Evolutionary conservation across 30 jellyfish, hydroid and myxozoan species (phyloP).

Genomic region (Cassiopea xamachana): DNA sequence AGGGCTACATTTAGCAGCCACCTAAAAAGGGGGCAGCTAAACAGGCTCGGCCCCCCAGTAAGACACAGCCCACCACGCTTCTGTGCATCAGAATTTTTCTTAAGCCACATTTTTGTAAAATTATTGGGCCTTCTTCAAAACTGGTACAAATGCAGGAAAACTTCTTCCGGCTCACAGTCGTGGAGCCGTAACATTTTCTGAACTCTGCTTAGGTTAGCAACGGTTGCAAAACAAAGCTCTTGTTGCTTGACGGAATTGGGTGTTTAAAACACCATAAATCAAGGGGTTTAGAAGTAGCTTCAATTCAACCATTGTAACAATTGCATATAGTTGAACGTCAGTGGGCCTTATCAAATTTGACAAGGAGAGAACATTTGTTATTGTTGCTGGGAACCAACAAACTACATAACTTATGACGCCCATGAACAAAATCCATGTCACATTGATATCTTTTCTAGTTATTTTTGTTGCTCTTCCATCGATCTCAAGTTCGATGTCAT

Average conservation of each 20-base stretch:
- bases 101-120: too few relatives aligned
- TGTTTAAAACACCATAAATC: conserved; percentile 72
- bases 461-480: neutral
- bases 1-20: too few relatives aligned
- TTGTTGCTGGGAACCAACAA: conserved; percentile 87
- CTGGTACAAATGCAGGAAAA: too few relatives aligned
- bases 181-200: too few relatives aligned
- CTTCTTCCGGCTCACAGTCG: too few relatives aligned
- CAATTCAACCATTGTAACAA: conserved; percentile 72
- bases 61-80: too few relatives aligned
- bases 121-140: too few relatives aligned
- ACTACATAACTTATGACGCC: conserved; percentile 67
- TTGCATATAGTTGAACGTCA: neutral
- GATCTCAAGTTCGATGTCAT: neutral
- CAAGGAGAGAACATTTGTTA: conserved; percentile 44
- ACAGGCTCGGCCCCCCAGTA: too few relatives aligned
- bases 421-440: conserved; percentile 71
- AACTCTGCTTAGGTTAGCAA: neutral
- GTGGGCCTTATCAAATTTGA: conserved; percentile 6
- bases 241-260: conserved; percentile 59
- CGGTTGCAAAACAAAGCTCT: neutral
- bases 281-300: conserved; percentile 79
- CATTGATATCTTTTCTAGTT: conserved; percentile 47
- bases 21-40: too few relatives aligned
- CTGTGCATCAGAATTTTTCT: too few relatives aligned